Evolutionary conservation across 2,888 invertebrate species (phyloP), one percentile per base, ranked within the genome.

Genomic region (Opisthograptis luteolata): DNA sequence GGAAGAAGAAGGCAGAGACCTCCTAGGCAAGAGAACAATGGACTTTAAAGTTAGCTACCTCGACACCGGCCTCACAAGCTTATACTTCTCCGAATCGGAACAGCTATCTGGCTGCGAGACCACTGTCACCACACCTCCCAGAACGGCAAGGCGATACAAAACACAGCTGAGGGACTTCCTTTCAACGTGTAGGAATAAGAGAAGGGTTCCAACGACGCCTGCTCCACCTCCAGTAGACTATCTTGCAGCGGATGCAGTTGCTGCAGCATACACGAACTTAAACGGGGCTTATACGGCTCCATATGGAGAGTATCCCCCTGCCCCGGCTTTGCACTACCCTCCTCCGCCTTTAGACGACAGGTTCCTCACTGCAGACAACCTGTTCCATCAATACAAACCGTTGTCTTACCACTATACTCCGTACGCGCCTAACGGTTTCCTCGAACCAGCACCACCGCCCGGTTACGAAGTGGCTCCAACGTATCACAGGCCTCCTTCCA

Each of bases 11-110:
- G 99, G 99, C 7, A 94, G 98, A 60, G 99, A 99, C 86, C 91
- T 99, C 54, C 92, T 99, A 36, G 99, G 99, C 22, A 99, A 99
- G 85, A 93, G 99, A 60, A 99, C 99, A 3, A 98, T 98, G 96
- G 99, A 99, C 87, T 99, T 99, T 87, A 99, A 99, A 93, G 98
- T 98, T 45, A 98, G 98, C 79, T 99, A 99, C 87, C 92, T 99
- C 71, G 98, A 98, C 79, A 97, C 97, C 0, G 97, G 97, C 9
- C 92, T 98, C 58, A 97, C 97, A 9, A 97, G 96, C 73, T 94
- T 95, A 45, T 97, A 97, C 87, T 97, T 97, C 87, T 95, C 96
- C 4, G 97, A 97, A 73, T 93, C 94, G 31, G 97, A 97, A 75
- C 96, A 95, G 78, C 84, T 96, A 10, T 88, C 94, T 1, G 88